Conservation (phyloP, 2,888 invertebrate genomes). For the Diarsia dahlii region DNA sequence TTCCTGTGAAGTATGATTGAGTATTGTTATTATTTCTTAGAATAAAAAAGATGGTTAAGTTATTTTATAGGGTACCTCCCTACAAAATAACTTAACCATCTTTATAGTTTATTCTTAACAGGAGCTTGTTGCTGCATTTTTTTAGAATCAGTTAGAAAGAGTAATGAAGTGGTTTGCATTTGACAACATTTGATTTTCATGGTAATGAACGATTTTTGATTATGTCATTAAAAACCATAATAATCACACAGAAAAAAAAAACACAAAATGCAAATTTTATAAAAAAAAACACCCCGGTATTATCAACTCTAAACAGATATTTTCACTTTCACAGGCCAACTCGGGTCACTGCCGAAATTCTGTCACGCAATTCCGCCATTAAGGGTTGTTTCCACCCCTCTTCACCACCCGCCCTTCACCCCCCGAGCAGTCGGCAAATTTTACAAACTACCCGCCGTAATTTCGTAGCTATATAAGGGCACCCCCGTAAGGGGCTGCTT, state of each 20-base stretch:
- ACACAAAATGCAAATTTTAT: conserved; percentile 19
- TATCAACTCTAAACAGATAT: conserved; percentile 83
- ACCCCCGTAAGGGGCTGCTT: conserved; percentile 75
- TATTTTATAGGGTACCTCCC: not conserved
- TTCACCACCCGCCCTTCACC: conserved; percentile 61
- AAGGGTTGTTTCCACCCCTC: conserved; percentile 83
- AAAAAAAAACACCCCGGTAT: conserved; percentile 51
- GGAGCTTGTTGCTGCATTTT: no score
- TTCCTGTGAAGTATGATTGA: not conserved
- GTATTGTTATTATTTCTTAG: not conserved
- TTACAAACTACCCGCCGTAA: conserved; percentile 88
- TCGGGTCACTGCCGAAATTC: conserved; percentile 90
- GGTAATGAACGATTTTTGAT: conserved; percentile 20
- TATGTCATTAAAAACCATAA: conserved; percentile 43
- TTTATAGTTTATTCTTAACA: no score
- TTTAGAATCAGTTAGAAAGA: not conserved
- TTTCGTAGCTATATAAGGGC: conserved; percentile 82
- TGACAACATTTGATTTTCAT: conserved; percentile 5
- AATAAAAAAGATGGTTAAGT: not conserved
- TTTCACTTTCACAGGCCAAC: conserved; percentile 89
- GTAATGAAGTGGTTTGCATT: not conserved
- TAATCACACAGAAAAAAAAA: conserved; percentile 21
- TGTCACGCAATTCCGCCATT: conserved; percentile 91
- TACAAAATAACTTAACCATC: no score
- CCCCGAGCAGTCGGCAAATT: conserved; percentile 83